Percentiles rank a stretch among this genome's conserved stretches.
Evolutionary conservation across 2,113 vertebrate genomes (phyloP).

Genomic region (Thunnus thynnus): DNA sequence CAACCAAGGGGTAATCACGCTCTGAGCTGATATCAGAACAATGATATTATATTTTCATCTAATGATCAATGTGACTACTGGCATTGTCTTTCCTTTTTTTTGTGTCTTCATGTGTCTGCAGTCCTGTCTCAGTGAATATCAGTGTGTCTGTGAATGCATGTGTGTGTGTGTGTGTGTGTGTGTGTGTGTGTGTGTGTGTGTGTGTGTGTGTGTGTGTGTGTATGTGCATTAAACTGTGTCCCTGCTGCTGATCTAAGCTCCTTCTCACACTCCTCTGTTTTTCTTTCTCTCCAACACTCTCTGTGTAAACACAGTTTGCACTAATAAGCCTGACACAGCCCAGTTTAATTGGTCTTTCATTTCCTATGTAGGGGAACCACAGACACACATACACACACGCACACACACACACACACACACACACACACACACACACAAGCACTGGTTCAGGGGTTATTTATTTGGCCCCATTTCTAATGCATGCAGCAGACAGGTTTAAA

Average conservation of each 20-base stretch:
- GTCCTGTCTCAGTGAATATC: background rate
- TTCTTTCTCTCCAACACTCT: constrained; percentile 52
- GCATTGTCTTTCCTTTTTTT: background rate
- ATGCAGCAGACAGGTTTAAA: constrained; percentile 65
- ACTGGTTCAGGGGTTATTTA: constrained; percentile 40
- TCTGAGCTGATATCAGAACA: background rate
- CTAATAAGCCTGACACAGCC: constrained; percentile 65
- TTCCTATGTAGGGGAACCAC: constrained; percentile 45
- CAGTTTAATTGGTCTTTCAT: constrained; percentile 65
- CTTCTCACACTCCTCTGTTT: constrained; percentile 60
- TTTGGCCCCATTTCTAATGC: constrained; percentile 56
- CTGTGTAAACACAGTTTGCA: constrained; percentile 64
- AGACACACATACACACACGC: constrained; percentile 10
- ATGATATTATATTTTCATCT: background rate
- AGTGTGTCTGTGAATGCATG: background rate
- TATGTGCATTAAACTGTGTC: background rate
- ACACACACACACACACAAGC: constrained; percentile 22
- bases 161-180: background rate
- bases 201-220: background rate
- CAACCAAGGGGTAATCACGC: no score
- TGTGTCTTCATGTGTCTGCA: background rate
- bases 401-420: constrained; percentile 26
- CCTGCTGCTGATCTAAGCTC: constrained; percentile 53
- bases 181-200: background rate
- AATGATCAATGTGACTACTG: background rate